Evolutionary conservation across 2,797 vertebrate genomes (phyloP), one percentile per base, ranked within the genome.

Genomic region (Pygocentrus nattereri): DNA sequence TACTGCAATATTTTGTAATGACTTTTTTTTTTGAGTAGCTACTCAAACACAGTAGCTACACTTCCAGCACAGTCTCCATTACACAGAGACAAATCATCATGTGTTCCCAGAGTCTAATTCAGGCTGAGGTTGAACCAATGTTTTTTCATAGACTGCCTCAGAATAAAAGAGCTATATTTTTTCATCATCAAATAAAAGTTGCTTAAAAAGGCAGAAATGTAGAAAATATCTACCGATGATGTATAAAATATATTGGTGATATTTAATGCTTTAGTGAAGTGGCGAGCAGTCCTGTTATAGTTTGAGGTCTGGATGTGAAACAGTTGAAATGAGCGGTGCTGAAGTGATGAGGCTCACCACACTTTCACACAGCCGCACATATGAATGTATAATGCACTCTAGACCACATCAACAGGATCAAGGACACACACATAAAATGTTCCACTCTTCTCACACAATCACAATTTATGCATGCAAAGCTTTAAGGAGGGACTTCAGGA

Each of bases 131-230:
- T 68, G 62, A 86, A 92, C 91, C 88, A 92, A 90, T 88, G 90
- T 91, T 92, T 92, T 91, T 92, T 91, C 88, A 90, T 91, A 47
- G 90, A 79, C 91, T 92, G 88, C 89, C 87, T 91, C 77, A 76
- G 74, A 74, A 72, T 75, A 85, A 81, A 76, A 84, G 44, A 70
- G 79, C 84, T 69, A 67, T 80, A 54, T 72, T 82, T 78, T 80
- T 79, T 85, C 80, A 58, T 79, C 58, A 68, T 49, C 62, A 89
- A 61, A 93, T 58, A 90, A 90, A 91, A 89, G 77, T 58, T 76
- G 73, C 86, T 89, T 84, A 84, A 91, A n/a, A 92, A 93, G 86
- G 80, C 76, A 76, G 27, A 86, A 81, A 81, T 30, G 76, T 61
- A 76, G 27, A 84, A 82, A 81, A 84, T 70, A 78, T 80, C 68